Conservation (phyloP, 2,113 vertebrate genomes). For the Panthera leo region DNA sequence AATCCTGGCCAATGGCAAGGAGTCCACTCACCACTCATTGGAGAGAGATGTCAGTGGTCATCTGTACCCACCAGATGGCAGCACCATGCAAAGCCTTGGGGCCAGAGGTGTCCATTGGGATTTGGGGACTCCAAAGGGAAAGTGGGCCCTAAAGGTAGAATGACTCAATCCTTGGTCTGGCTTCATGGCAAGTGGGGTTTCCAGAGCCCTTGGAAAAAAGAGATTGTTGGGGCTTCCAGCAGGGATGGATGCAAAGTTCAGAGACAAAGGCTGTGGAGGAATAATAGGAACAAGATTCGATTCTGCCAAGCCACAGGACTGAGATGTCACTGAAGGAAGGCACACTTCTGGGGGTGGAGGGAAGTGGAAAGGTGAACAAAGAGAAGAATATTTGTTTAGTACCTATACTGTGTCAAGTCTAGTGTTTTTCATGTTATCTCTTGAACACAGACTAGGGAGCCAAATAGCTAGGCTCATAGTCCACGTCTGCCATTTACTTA, state of each 20-base stretch:
- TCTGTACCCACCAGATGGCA: slow-evolving; percentile 71
- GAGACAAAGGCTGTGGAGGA: not conserved
- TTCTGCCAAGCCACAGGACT: not conserved
- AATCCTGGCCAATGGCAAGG: not conserved
- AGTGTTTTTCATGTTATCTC: not conserved
- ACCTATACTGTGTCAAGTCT: not conserved
- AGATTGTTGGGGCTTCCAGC: not conserved
- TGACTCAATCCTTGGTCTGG: not conserved
- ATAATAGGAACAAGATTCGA: not conserved
- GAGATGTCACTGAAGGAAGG: not conserved
- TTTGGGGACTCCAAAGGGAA: not conserved
- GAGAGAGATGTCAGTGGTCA: slow-evolving; percentile 23
- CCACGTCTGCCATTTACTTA: not conserved
- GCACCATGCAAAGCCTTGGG: slow-evolving; percentile 58
- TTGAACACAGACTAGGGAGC: not conserved
- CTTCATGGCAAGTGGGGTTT: not conserved
- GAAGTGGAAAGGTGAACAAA: not conserved
- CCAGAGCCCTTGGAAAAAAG: not conserved
- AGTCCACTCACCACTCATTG: not conserved
- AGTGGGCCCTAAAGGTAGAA: not conserved
- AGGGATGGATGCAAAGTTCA: not conserved
- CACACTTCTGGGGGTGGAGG: not conserved
- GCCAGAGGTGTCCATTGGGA: not conserved
- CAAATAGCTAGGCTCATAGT: not conserved
- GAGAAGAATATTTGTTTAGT: not conserved